Conservation (phyloP, 2,797 vertebrate species). For the Threskiornis aethiopicus region DNA sequence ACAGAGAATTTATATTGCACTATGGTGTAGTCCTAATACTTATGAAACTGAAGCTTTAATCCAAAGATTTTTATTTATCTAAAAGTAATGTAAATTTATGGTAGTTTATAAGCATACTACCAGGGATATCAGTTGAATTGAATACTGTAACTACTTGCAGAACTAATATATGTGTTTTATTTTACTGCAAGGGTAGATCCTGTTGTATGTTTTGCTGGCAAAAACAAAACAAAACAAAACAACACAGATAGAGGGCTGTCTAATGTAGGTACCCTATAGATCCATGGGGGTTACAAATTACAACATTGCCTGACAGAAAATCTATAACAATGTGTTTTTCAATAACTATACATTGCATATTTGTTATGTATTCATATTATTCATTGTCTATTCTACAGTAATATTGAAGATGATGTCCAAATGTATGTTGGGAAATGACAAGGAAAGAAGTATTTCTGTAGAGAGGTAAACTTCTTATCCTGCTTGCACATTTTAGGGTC, state of each 20-base stretch:
- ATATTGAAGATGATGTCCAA: background rate
- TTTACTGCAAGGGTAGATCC: background rate
- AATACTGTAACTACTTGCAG: background rate
- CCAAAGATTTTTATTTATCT: background rate
- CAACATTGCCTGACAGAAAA: background rate
- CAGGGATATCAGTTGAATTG: background rate
- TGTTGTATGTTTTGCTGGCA: background rate
- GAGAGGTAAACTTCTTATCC: background rate
- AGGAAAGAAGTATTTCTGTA: background rate
- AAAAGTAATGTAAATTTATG: background rate
- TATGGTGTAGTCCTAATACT: background rate
- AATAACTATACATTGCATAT: background rate
- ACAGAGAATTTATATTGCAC: background rate
- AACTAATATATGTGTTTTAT: background rate
- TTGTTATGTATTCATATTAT: background rate
- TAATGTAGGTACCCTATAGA: background rate
- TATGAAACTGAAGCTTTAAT: background rate
- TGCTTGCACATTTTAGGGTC: background rate
- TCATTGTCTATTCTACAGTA: background rate
- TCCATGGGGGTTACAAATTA: background rate
- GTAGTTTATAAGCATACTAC: background rate
- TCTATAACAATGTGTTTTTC: background rate
- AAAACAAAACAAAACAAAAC: background rate
- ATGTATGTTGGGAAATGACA: background rate
- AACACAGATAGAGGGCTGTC: background rate